A percentile compares a stretch with the other conserved stretches of the same genome.
phyloP scores from a whole-genome alignment of 2,113 vertebrate genomes.

The Corydoras sp. region DNA sequence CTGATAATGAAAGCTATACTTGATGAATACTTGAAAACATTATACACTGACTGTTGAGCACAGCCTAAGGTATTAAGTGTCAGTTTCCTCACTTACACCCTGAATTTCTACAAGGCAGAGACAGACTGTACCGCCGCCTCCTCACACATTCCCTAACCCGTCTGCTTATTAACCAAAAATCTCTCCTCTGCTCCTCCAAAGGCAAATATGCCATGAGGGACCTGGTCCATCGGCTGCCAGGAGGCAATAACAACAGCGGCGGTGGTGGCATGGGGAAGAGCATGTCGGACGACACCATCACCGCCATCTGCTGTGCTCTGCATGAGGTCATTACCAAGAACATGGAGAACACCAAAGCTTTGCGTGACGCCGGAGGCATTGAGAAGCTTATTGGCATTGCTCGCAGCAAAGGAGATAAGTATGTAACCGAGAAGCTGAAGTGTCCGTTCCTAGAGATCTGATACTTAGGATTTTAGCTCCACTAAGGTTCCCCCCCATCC shows the following conservation, averaged over 20 bases:
- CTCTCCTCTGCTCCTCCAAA: slow-evolving; percentile 39
- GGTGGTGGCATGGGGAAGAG: slow-evolving; percentile 75
- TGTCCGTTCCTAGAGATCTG: too few species aligned
- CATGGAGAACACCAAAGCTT: slow-evolving; percentile 99
- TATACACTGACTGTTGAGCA: too few species aligned
- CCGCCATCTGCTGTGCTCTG: slow-evolving; percentile 95
- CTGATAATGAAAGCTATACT: too few species aligned
- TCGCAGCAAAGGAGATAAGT: slow-evolving; percentile 99
- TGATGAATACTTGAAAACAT: too few species aligned
- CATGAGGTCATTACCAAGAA: slow-evolving; percentile 99
- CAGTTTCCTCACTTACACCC: too few species aligned
- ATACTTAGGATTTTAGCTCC: too few species aligned
- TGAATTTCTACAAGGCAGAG: background rate
- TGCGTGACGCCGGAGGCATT: slow-evolving; percentile 95
- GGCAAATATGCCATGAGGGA: slow-evolving; percentile 99
- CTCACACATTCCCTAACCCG: background rate
- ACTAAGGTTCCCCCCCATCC: too few species aligned
- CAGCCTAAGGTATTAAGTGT: too few species aligned
- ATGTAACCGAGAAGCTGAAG: slow-evolving; percentile 53
- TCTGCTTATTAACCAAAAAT: slow-evolving; percentile 9
- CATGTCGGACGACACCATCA: slow-evolving; percentile 97
- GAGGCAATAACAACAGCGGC: slow-evolving; percentile 70
- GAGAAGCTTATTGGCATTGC: slow-evolving; percentile 97
- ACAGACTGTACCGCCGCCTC: slow-evolving; percentile 10
- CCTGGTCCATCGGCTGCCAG: slow-evolving; percentile 92